Base-by-base conservation (phyloP, 1,140 invertebrate genomes). In the Sycophaga agraensis region DNA sequence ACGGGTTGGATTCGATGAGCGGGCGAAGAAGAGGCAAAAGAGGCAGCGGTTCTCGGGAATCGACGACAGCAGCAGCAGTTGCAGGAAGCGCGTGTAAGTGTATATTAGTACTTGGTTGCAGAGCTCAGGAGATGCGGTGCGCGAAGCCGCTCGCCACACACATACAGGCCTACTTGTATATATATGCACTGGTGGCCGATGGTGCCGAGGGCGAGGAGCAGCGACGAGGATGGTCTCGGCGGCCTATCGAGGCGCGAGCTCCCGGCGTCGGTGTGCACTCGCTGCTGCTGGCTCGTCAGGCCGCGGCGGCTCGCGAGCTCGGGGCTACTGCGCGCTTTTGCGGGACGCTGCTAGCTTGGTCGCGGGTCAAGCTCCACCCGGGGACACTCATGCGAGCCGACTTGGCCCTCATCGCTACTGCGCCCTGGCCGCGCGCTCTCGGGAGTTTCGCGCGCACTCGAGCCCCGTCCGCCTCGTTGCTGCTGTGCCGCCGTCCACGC, bases 321-420 rank as follows among this genome's bases (percentile, higher is more conserved):
- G 22, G 7, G 11, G 39, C 35, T 21, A 28, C 8, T 17, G 51
- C 22, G 49, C 11, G 16, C 31, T 37, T 14, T 4, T 31, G 17
- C 11, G 19, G 42, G 14, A n/a, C 19, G 40, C 19, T 16, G 26
- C 17, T 19, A n/a, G 19, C 19, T 22, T 49, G 16, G 17, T 39
- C 22, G 19, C 49, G 46, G 34, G 0, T 21, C n/a, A 39, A 8
- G 22, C 40, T 43, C 9, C 14, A 24, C 43, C 34, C 55, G 28
- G 14, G 43, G 42, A 57, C 21, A 14, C 34, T 12, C 43, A 21
- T 1, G 19, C 31, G 26, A n/a, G 3, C 22, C 54, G 35, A n/a
- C 53, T 55, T 26, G 35, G 39, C 26, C 24, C 39, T 55, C 53
- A 43, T 43, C 11, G 14, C 49, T 17, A n/a, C n/a, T n/a, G n/a